Evolutionary conservation across 2,888 invertebrate species (phyloP), one percentile per base, ranked within the genome.

Genomic region (Alentia gelatinosa): DNA sequence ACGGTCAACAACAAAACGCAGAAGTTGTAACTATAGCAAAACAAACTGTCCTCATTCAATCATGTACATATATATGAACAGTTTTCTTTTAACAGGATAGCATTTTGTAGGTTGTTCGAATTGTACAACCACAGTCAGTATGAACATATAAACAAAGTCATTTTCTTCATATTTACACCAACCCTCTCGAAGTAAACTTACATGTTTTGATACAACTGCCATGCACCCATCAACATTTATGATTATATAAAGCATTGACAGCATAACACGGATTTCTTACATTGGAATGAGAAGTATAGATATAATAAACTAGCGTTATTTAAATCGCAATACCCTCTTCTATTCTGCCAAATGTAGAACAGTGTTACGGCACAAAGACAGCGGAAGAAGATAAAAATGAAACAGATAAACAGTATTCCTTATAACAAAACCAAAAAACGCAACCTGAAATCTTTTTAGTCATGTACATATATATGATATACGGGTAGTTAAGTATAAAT

Each of bases 101-200:
- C 79, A 79, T 37, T 79, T 79, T 79, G 35, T 35, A 79, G 39
- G 79, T 79, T 35, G 79, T 39, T 39, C 79, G n/a, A 37, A 35
- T 19, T 19, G 37, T 39, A 79, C 79, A 35, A 79, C 79, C 68
- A 19, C 4, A 79, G 79, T 79, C 79, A 79, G 79, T 79, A 79
- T 35, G 79, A 79, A 79, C 79, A 75, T 33, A 33, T 35, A 12
- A 68, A 68, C 68, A 68, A 68, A 68, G 68, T 68, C 68, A 26
- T 68, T n/a, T 56, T 56, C 74, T 74, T 74, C n/a, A 74, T 74
- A 33, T 74, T 19, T 74, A 74, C 74, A 74, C 33, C 74, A 74
- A 33, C 30, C n/a, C 9, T 33, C 3, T 74, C 23, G 56, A 56
- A 56, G 56, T 56, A n/a, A 56, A 9, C 35, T 37, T 37, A 39